phyloP scores from a whole-genome alignment of 2,797 vertebrate species.

The Parotocinclus haroldoi region DNA sequence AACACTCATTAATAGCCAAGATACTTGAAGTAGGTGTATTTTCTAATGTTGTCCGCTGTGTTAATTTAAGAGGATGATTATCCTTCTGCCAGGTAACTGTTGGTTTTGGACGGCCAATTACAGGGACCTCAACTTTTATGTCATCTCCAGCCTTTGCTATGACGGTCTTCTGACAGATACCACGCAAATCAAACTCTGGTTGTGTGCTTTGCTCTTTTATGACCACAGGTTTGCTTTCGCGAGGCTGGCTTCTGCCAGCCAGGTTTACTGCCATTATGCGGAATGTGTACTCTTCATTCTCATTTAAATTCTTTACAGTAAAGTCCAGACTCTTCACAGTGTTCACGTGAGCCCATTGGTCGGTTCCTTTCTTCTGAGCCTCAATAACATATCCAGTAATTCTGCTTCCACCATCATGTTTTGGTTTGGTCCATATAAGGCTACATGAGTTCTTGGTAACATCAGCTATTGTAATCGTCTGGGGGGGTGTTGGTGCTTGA shows the following conservation, averaged over 20 bases:
- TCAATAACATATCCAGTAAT: slow-evolving; percentile 96
- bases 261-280: slow-evolving; percentile 94
- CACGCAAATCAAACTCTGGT: slow-evolving; percentile 91
- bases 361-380: slow-evolving; percentile 92
- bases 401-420: slow-evolving; percentile 93
- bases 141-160: slow-evolving; percentile 93
- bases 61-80: slow-evolving; percentile 81
- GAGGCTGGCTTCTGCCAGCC: slow-evolving; percentile 88
- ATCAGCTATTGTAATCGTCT: slow-evolving; percentile 89
- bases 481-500: slow-evolving; percentile 89
- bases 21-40: slow-evolving; percentile 84
- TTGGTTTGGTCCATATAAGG: slow-evolving; percentile 95
- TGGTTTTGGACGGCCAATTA: slow-evolving; percentile 91
- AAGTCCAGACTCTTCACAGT: slow-evolving; percentile 88
- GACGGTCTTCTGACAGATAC: slow-evolving; percentile 87
- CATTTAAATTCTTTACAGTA: slow-evolving; percentile 89
- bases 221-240: slow-evolving; percentile 84
- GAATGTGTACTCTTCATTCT: slow-evolving; percentile 95
- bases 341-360: slow-evolving; percentile 90
- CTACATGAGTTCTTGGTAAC: slow-evolving; percentile 88
- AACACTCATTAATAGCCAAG: slow-evolving; percentile 86
- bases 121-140: slow-evolving; percentile 96
- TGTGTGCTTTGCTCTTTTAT: slow-evolving; percentile 87
- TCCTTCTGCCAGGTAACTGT: slow-evolving; percentile 93
- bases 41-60: slow-evolving; percentile 87